Evolutionary conservation across 35 echinoderm and acorn worm genomes (phyloP).

Genomic region (Heliocidaris tuberculata): DNA sequence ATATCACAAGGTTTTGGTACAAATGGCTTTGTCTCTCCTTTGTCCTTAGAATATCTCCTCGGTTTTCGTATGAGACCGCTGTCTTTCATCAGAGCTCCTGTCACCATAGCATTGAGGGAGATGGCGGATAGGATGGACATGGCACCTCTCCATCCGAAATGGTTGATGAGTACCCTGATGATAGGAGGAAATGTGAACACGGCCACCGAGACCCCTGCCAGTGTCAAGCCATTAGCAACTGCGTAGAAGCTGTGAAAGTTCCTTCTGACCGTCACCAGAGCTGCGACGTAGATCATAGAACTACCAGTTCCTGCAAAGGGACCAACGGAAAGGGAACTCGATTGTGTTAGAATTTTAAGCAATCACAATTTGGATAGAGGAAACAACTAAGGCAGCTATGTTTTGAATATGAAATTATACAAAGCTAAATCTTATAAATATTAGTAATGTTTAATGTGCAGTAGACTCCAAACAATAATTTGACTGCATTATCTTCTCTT

Average conservation of each 20-base stretch:
- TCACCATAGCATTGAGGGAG: constrained; percentile 26
- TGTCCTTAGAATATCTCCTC: neutral
- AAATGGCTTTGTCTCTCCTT: neutral
- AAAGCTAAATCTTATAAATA: neutral
- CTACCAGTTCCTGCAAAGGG: neutral
- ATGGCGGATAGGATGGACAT: constrained; percentile 25
- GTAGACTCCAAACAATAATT: neutral
- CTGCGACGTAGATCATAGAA: constrained; percentile 32
- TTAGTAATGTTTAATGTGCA: neutral
- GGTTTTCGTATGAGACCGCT: neutral
- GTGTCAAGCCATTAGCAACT: constrained; percentile 21
- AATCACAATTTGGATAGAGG: neutral
- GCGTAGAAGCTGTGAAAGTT: constrained; percentile 4
- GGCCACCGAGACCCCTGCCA: constrained; percentile 28
- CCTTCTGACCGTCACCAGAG: constrained; percentile 19
- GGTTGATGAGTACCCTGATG: constrained; percentile 19
- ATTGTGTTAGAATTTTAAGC: neutral
- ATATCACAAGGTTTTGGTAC: neutral
- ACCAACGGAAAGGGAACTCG: neutral
- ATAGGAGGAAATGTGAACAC: constrained; percentile 40
- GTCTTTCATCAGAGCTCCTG: constrained; percentile 36
- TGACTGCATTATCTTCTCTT: no score
- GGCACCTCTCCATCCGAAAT: constrained; percentile 32
- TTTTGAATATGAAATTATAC: neutral
- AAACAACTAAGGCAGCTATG: neutral